Conservation (phyloP, 1,140 invertebrate species). For the Polypedilum pembai region DNA sequence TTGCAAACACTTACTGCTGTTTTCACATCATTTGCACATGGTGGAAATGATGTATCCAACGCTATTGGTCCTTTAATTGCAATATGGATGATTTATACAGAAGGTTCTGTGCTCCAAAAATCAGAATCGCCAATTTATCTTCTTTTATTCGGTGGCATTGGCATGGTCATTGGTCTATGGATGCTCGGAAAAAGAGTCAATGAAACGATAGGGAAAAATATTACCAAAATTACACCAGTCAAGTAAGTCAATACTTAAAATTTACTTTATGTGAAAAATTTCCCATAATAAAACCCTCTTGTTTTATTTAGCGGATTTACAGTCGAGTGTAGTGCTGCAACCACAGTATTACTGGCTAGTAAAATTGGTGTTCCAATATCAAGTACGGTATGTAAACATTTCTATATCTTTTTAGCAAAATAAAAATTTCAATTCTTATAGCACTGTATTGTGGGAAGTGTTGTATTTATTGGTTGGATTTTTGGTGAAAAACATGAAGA, state of each 20-base stretch:
- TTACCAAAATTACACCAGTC: slow-evolving; percentile 93
- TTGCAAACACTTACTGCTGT: slow-evolving; percentile 92
- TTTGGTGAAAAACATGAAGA: slow-evolving; percentile 40
- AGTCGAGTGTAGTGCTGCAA: slow-evolving; percentile 90
- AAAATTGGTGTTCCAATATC: slow-evolving; percentile 94
- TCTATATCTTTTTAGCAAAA: neutral
- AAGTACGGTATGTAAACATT: slow-evolving; percentile 41
- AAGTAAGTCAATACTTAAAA: slow-evolving; percentile 67
- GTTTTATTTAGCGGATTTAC: slow-evolving; percentile 72
- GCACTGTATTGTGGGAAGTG: slow-evolving; percentile 97
- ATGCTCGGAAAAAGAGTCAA: slow-evolving; percentile 92
- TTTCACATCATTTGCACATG: slow-evolving; percentile 97
- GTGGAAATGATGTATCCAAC: slow-evolving; percentile 98
- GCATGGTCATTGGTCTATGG: slow-evolving; percentile 94
- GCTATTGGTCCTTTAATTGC: slow-evolving; percentile 97
- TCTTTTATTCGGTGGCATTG: slow-evolving; percentile 87
- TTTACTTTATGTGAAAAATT: neutral
- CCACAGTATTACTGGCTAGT: slow-evolving; percentile 91
- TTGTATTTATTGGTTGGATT: slow-evolving; percentile 77
- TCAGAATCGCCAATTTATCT: slow-evolving; percentile 85
- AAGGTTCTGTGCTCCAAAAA: slow-evolving; percentile 69
- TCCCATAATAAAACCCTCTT: slow-evolving; percentile 23
- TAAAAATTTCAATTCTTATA: slow-evolving; percentile 55
- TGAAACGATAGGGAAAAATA: slow-evolving; percentile 91
- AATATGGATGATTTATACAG: slow-evolving; percentile 80